Conservation (phyloP, 1,140 invertebrate species). For the Schlechtendalia chinensis region DNA sequence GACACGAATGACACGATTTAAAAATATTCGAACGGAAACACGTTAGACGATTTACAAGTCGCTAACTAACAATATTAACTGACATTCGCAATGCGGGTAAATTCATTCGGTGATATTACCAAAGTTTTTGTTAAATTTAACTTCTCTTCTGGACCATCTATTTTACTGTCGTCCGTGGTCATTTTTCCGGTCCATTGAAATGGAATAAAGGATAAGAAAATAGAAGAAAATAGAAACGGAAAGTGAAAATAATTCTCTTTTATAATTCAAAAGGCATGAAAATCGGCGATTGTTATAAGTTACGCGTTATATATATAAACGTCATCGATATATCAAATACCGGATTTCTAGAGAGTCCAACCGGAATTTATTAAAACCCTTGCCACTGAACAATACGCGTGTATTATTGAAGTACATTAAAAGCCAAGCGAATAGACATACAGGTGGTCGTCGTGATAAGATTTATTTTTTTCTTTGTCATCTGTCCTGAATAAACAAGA, state of each 20-base stretch:
- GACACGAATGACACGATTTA: background rate
- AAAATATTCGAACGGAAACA: background rate
- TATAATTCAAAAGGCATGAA: constrained; percentile 44
- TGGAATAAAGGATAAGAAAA: constrained; percentile 45
- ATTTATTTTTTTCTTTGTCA: background rate
- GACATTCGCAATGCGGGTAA: background rate
- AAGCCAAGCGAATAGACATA: background rate
- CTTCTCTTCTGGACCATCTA: background rate
- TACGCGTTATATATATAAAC: background rate
- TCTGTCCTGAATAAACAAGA: background rate
- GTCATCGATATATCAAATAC: constrained; percentile 37
- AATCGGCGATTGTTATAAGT: constrained; percentile 30
- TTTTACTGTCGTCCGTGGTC: constrained; percentile 27
- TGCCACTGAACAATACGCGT: constrained; percentile 13
- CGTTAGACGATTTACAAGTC: background rate
- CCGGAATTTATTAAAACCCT: constrained; percentile 33
- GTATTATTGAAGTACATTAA: constrained; percentile 34
- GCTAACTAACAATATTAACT: background rate
- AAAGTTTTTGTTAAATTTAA: constrained; percentile 11
- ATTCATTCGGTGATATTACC: constrained; percentile 25
- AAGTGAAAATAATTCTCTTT: constrained; percentile 42
- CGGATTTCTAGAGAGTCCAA: constrained; percentile 3
- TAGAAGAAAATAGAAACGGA: background rate
- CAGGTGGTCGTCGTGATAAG: constrained; percentile 2
- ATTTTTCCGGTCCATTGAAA: constrained; percentile 46